These are phyloP conservation scores for Smithornis capensis DNA, from an alignment of 2,113 vertebrate species.

Conservation along the genomic window DNA sequence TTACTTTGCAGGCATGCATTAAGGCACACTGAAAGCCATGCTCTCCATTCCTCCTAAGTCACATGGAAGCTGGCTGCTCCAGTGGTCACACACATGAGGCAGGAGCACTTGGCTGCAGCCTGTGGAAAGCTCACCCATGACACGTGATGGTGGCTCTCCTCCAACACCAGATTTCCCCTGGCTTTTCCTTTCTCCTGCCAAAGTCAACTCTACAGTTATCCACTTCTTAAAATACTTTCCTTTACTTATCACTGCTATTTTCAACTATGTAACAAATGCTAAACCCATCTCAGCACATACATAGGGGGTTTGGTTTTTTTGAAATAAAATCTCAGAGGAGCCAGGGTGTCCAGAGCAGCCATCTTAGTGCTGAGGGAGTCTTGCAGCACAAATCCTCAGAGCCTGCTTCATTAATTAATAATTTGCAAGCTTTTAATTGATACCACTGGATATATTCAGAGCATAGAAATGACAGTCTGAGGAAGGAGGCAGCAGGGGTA, in stretches of 20 bases:
- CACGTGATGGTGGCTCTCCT: neutral
- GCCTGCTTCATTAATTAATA: constrained; percentile 37
- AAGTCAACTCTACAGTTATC: neutral
- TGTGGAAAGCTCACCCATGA: neutral
- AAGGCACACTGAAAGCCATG: neutral
- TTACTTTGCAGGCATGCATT: neutral
- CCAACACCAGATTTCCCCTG: neutral
- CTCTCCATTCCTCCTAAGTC: neutral
- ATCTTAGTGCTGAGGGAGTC: neutral
- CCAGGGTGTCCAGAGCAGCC: neutral
- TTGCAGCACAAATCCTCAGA: constrained; percentile 13
- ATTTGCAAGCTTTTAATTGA: constrained; percentile 34
- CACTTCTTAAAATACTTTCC: neutral
- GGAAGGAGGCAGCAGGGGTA: neutral
- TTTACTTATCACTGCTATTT: neutral
- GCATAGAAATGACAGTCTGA: neutral
- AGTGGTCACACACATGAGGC: neutral
- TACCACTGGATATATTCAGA: constrained; percentile 27
- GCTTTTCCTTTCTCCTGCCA: neutral
- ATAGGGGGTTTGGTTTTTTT: neutral
- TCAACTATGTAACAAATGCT: neutral
- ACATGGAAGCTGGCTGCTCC: constrained; percentile 6
- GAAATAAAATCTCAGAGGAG: neutral
- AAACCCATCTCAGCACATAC: neutral
- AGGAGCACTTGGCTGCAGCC: neutral